Conservation (phyloP, 1,140 invertebrate genomes). For the Aphelenchoides fujianensis region DNA sequence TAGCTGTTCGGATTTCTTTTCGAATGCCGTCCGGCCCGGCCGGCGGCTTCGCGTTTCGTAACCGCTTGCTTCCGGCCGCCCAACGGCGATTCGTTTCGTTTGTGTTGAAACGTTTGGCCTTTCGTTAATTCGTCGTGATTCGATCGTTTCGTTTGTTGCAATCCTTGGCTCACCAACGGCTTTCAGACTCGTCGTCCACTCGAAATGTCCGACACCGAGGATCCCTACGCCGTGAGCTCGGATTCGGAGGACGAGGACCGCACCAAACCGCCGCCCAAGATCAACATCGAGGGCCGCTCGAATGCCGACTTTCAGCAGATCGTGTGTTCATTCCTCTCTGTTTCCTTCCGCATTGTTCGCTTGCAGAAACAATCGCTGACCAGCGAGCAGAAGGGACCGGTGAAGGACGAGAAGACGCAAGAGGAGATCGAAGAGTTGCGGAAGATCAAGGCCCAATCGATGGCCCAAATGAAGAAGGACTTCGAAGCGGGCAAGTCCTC, state of each 20-base stretch:
- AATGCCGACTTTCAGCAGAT: slow-evolving; percentile 52
- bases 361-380: slow-evolving; percentile 54
- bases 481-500: slow-evolving; percentile 52
- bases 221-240: slow-evolving; percentile 59
- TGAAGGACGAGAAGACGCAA: slow-evolving; percentile 50
- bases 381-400: slow-evolving; percentile 28
- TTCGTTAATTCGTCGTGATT: not conserved
- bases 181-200: too few relatives aligned
- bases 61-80: not conserved
- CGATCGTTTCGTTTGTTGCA: not conserved
- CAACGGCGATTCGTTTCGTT: not conserved
- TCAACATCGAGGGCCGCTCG: slow-evolving; percentile 55
- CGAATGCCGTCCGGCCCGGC: not conserved
- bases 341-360: not conserved
- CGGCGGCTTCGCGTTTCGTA: not conserved
- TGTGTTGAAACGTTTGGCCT: not conserved
- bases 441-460: slow-evolving; percentile 46
- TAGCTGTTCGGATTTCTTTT: slow-evolving; percentile 1
- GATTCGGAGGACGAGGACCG: slow-evolving; percentile 59
- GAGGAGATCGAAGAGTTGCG: slow-evolving; percentile 51
- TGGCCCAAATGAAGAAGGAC: slow-evolving; percentile 51
- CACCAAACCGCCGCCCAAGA: slow-evolving; percentile 56
- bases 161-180: too few relatives aligned
- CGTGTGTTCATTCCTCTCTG: slow-evolving; percentile 37
- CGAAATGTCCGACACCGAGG: slow-evolving; percentile 54